Conservation (phyloP, 2,797 vertebrate genomes). For the Chiroxiphia lanceolata region DNA sequence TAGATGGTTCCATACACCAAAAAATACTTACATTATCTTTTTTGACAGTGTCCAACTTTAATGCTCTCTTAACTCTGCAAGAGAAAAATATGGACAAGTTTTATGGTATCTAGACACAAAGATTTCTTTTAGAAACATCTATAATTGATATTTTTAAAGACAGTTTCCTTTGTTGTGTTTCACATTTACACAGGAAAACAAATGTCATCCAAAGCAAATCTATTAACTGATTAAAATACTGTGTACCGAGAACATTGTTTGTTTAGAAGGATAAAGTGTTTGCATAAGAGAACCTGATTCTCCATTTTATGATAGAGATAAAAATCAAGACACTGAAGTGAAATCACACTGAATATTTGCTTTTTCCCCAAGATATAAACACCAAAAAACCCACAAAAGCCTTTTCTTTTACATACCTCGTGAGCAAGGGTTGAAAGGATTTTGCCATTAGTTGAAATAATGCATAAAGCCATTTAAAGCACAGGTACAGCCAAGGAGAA, state of each 20-base stretch:
- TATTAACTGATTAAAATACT: not conserved
- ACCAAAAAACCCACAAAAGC: not conserved
- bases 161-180: not conserved
- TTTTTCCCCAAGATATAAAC: constrained; percentile 1
- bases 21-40: constrained; percentile 75
- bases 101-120: constrained; percentile 4
- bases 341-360: not conserved
- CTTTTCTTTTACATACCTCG: constrained; percentile 54
- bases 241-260: not conserved
- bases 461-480: constrained; percentile 29
- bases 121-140: constrained; percentile 8
- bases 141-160: not conserved
- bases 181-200: not conserved
- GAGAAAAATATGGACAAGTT: constrained; percentile 45
- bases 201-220: not conserved
- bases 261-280: constrained; percentile 20
- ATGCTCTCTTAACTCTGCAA: constrained; percentile 80
- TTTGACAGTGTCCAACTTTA: constrained; percentile 67
- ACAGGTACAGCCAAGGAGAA: constrained; percentile 67
- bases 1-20: not conserved
- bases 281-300: not conserved
- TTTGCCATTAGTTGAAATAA: constrained; percentile 53
- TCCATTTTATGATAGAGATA: constrained; percentile 20
- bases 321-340: not conserved
- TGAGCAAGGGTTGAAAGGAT: constrained; percentile 16